Conservation (phyloP, 2,113 vertebrate species). For the Alouatta palliata region DNA sequence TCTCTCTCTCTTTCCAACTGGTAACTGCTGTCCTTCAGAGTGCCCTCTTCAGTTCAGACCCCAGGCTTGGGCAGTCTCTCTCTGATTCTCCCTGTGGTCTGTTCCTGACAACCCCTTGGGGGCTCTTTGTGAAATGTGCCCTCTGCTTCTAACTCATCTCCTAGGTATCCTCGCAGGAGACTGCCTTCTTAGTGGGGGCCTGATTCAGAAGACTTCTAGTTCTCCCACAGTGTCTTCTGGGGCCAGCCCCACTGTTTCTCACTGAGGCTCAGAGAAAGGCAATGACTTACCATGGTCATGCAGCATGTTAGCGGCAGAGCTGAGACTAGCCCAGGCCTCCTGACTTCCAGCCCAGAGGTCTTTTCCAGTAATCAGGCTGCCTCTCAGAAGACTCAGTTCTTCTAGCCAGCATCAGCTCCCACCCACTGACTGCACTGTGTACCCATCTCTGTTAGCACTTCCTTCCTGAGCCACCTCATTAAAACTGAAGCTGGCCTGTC, state of each 20-base stretch:
- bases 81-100: not conserved
- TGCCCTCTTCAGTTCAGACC: not conserved
- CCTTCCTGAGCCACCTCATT: constrained; percentile 56
- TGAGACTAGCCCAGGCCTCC: not conserved
- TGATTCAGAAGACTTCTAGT: not conserved
- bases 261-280: constrained; percentile 7
- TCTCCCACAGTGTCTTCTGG: not conserved
- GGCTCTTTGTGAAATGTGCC: not conserved
- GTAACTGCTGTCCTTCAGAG: not conserved
- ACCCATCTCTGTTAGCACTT: constrained; percentile 60
- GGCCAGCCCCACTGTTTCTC: not conserved
- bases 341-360: not conserved
- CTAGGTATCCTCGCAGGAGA: not conserved
- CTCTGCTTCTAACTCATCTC: not conserved
- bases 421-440: not conserved
- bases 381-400: not conserved
- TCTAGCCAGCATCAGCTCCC: not conserved
- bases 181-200: not conserved
- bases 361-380: constrained; percentile 5
- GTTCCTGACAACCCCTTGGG: not conserved
- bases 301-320: not conserved
- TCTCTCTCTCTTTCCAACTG: not conserved
- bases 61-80: not conserved
- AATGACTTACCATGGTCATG: constrained; percentile 47
- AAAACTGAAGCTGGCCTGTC: constrained; percentile 41